Evolutionary conservation across 2,113 vertebrate species (phyloP).

Genomic region (Petaurus breviceps): DNA sequence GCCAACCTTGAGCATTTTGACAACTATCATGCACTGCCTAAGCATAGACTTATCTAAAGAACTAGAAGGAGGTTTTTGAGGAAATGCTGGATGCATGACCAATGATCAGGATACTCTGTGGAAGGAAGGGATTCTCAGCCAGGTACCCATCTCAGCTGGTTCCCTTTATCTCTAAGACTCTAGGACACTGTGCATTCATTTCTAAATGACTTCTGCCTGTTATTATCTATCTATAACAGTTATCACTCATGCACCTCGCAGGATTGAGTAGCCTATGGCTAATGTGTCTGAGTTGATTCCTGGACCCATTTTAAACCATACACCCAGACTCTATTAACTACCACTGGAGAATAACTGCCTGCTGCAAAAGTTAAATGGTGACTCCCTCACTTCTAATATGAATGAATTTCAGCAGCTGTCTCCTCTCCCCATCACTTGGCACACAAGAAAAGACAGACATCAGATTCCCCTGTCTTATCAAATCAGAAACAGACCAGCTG

Average conservation of each 20-base stretch:
- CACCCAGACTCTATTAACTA: background rate
- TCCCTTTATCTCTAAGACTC: background rate
- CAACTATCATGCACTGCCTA: background rate
- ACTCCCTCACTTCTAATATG: background rate
- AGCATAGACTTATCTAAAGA: background rate
- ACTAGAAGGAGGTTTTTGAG: background rate
- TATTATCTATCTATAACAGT: background rate
- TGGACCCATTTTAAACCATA: too few species aligned
- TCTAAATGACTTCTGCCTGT: background rate
- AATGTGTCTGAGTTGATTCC: background rate
- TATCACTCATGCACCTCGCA: too few species aligned
- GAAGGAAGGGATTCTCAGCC: background rate
- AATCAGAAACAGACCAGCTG: background rate
- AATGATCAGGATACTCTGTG: rapidly evolving
- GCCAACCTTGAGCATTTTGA: background rate
- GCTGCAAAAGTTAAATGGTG: background rate
- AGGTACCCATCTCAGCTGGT: background rate
- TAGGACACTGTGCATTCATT: background rate
- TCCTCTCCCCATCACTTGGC: too few species aligned
- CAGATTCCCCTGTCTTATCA: background rate
- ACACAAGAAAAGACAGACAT: background rate
- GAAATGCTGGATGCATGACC: background rate
- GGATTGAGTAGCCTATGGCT: background rate
- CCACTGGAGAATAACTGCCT: background rate
- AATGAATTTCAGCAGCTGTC: background rate